A percentile compares a stretch with the other conserved stretches of the same genome.
Evolutionary conservation across 2,888 invertebrate genomes (phyloP).

Genomic region (Acrobasis suavella): DNA sequence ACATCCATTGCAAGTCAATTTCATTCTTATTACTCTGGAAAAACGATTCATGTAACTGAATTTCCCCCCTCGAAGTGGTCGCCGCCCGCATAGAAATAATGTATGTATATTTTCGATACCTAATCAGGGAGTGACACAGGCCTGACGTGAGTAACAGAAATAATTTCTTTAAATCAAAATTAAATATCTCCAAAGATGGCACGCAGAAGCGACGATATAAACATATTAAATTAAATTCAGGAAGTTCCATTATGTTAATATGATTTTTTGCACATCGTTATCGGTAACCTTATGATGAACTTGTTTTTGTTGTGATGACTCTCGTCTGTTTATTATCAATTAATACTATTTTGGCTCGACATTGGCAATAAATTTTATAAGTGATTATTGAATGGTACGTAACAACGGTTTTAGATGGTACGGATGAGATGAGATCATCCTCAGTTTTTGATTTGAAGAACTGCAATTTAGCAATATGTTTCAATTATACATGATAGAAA

Average conservation of each 20-base stretch:
- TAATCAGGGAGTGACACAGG: no score
- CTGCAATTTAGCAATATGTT: no score
- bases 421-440: no score
- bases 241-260: constrained; percentile 13
- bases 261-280: constrained; percentile 8
- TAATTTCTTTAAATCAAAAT: not conserved
- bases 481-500: no score
- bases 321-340: constrained; percentile 17
- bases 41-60: no score
- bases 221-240: constrained; percentile 12
- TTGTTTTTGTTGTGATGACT: constrained; percentile 13
- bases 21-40: no score
- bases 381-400: not conserved
- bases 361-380: not conserved
- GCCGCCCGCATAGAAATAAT: no score
- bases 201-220: not conserved
- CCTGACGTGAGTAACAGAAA: no score
- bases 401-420: not conserved
- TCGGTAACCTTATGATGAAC: not conserved
- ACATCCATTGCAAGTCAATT: no score
- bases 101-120: no score
- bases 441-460: no score
- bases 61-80: no score
- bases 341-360: constrained; percentile 8
- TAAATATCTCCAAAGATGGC: not conserved